phyloP scores from a whole-genome alignment of 2,888 invertebrate species.

The Stenurella melanura region DNA sequence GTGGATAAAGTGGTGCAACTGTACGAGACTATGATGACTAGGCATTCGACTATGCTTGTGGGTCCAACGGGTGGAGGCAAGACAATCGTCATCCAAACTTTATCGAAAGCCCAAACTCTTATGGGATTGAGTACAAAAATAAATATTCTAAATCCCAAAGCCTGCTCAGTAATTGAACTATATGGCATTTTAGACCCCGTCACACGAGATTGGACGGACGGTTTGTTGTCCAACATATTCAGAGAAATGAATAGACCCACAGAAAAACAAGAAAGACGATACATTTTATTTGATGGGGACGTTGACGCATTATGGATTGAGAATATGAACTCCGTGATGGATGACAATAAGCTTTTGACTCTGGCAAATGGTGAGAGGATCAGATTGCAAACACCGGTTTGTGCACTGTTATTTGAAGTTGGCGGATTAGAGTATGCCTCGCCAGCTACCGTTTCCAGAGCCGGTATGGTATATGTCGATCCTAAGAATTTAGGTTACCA shows the following conservation, averaged over 20 bases:
- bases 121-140: slow-evolving; percentile 88
- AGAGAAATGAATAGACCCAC: slow-evolving; percentile 90
- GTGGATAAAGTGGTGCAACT: slow-evolving; percentile 84
- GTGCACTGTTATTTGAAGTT: slow-evolving; percentile 83
- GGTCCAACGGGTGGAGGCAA: slow-evolving; percentile 96
- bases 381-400: slow-evolving; percentile 88
- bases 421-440: slow-evolving; percentile 93
- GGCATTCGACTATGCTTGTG: slow-evolving; percentile 93
- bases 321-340: slow-evolving; percentile 98
- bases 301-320: slow-evolving; percentile 97
- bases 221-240: slow-evolving; percentile 92
- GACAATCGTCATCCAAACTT: slow-evolving; percentile 86
- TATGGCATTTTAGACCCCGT: slow-evolving; percentile 91
- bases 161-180: slow-evolving; percentile 90
- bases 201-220: slow-evolving; percentile 95
- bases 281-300: slow-evolving; percentile 94
- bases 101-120: slow-evolving; percentile 86
- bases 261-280: slow-evolving; percentile 80
- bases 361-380: slow-evolving; percentile 86
- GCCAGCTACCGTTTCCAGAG: slow-evolving; percentile 93
- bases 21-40: slow-evolving; percentile 96
- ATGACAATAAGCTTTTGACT: slow-evolving; percentile 92
- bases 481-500: slow-evolving; percentile 87
- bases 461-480: slow-evolving; percentile 94
- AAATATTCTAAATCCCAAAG: slow-evolving; percentile 90